Base-by-base conservation (phyloP, 2,113 vertebrate genomes). In the Neotoma lepida region DNA sequence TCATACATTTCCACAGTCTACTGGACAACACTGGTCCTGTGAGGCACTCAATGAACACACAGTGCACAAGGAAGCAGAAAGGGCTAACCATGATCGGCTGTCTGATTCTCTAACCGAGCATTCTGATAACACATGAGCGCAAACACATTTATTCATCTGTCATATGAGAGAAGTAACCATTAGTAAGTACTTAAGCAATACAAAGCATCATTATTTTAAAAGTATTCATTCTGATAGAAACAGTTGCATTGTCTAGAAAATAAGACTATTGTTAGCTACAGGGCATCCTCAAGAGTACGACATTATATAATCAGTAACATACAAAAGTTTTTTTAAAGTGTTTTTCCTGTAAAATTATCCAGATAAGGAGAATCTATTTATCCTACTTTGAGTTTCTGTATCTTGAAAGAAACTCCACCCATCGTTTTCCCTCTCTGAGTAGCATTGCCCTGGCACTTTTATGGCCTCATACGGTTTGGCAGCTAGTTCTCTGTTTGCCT, bases 401-500 rank as follows among this genome's bases (percentile, higher is more conserved):
- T 71, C 77, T 74, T 63, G 56, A 93, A 92, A 96, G 93, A 86
- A 95, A 96, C 81, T 58, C 30, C 66, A 63, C 88, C 7, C n/a
- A 92, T 95, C 54, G 89, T 71, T 85, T 58, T 71, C 89, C 88
- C 76, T 93, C 9, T 24, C 81, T 96, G 88, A 96, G 46, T 78
- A 92, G 81, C 56, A 94, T 97, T 93, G 96, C 92, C 95, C 90
- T 96, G 94, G 92, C 93, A 97, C 74, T 93, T 90, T 58, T 35
- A 68, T 39, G 86, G 82, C 71, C 82, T 92, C 94, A 93, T 64
- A 86, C 94, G 96, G 93, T 96, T 91, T 97, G 95, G 96, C 95
- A 94, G 70, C 41, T 41, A 84, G 18, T 91, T 64, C 54, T 96
- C 90, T 96, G 92, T 96, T 97, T 97, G 94, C 94, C 95, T 97